phyloP scores from a whole-genome alignment of 2,888 invertebrate species.

The Netelia virgata region DNA sequence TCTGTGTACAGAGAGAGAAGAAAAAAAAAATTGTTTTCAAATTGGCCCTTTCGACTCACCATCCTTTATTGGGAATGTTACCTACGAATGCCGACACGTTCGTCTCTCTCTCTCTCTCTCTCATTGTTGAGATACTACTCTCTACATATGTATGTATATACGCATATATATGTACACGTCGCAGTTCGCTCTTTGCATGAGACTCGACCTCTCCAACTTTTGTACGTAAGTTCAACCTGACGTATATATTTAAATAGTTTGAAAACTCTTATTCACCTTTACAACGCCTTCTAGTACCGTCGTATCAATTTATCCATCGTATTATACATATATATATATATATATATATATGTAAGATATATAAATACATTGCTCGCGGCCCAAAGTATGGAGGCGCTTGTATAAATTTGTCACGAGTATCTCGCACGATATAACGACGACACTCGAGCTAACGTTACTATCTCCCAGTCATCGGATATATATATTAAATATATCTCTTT shows the following conservation, averaged over 20 bases:
- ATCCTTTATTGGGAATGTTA: slow-evolving; percentile 46
- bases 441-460: neutral
- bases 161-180: slow-evolving; percentile 65
- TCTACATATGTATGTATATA: slow-evolving; percentile 66
- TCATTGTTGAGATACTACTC: slow-evolving; percentile 25
- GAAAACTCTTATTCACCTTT: slow-evolving; percentile 52
- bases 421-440: slow-evolving; percentile 17
- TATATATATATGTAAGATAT: slow-evolving; percentile 23
- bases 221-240: slow-evolving; percentile 68
- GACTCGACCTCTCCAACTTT: slow-evolving; percentile 73
- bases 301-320: slow-evolving; percentile 59
- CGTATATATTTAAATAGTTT: slow-evolving; percentile 56
- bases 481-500: neutral
- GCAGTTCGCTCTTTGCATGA: slow-evolving; percentile 75
- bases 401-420: slow-evolving; percentile 37
- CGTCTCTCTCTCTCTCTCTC: slow-evolving; percentile 34
- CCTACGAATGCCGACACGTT: slow-evolving; percentile 67
- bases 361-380: slow-evolving; percentile 23
- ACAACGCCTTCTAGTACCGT: slow-evolving; percentile 46
- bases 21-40: slow-evolving; percentile 36
- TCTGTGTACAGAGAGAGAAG: neutral
- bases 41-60: slow-evolving; percentile 57
- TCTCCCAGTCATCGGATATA: neutral
- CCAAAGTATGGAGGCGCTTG: slow-evolving; percentile 53
- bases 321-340: slow-evolving; percentile 26